Percentiles rank a stretch among this genome's conserved stretches.
phyloP scores from a whole-genome alignment of 2,797 vertebrate genomes.

The Halcyon badia region DNA sequence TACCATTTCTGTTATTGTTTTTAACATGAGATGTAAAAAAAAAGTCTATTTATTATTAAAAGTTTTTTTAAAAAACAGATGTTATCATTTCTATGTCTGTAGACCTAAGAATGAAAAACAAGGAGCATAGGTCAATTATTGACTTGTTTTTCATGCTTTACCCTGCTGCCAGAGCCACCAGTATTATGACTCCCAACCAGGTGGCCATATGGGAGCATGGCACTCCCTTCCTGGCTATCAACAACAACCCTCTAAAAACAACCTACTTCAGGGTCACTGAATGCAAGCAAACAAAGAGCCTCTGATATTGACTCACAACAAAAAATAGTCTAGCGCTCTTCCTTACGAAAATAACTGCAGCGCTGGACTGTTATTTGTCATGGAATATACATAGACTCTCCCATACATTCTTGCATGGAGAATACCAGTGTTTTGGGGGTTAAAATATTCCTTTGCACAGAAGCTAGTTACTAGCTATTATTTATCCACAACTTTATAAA shows the following conservation, averaged over 20 bases:
- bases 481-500: neutral
- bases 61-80: constrained; percentile 43
- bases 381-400: neutral
- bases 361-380: neutral
- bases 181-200: neutral
- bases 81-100: constrained; percentile 53
- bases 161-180: neutral
- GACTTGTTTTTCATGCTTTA: constrained; percentile 56
- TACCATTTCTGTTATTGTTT: constrained; percentile 42
- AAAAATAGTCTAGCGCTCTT: neutral
- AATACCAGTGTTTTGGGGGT: neutral
- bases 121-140: constrained; percentile 49
- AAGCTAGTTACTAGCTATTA: constrained; percentile 8
- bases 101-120: constrained; percentile 49
- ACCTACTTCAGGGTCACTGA: neutral
- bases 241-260: neutral
- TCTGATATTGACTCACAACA: neutral
- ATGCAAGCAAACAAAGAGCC: neutral
- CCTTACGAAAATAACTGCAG: neutral
- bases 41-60: constrained; percentile 36
- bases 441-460: neutral
- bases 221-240: neutral
- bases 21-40: neutral
- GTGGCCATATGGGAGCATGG: neutral
- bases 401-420: neutral